Conservation (phyloP, 2,797 vertebrate genomes). For the Neostethus bicornis region DNA sequence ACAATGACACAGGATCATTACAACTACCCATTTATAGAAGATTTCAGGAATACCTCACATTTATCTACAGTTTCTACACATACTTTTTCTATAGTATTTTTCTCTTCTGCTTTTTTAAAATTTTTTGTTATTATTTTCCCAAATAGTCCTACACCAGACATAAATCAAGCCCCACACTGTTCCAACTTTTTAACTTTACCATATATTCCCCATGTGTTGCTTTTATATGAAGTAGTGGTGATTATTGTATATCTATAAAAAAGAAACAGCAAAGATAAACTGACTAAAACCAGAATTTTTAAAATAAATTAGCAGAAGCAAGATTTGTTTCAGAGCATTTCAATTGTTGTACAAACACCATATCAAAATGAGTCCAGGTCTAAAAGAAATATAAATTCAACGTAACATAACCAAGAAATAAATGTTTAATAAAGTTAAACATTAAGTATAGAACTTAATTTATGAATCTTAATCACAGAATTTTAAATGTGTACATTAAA, state of each 20-base stretch:
- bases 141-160: conserved; percentile 25
- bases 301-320: background rate
- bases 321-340: no score
- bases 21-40: conserved; percentile 40
- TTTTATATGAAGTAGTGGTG: background rate
- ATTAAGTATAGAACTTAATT: background rate
- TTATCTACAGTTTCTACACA: conserved; percentile 43
- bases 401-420: background rate
- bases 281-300: background rate
- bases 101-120: conserved; percentile 22
- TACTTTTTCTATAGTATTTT: conserved; percentile 30
- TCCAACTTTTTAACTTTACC: conserved; percentile 16
- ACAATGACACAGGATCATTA: conserved; percentile 28
- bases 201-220: conserved; percentile 1
- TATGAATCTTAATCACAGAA: background rate
- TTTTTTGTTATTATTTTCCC: conserved; percentile 14
- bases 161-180: conserved; percentile 13
- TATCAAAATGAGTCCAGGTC: no score
- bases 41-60: conserved; percentile 53
- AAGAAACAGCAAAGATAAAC: background rate
- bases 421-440: background rate
- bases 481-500: background rate
- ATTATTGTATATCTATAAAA: background rate
- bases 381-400: background rate
- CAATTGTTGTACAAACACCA: no score